Evolutionary conservation across 2,888 invertebrate genomes (phyloP).

Genomic region (Candidula unifasciata): DNA sequence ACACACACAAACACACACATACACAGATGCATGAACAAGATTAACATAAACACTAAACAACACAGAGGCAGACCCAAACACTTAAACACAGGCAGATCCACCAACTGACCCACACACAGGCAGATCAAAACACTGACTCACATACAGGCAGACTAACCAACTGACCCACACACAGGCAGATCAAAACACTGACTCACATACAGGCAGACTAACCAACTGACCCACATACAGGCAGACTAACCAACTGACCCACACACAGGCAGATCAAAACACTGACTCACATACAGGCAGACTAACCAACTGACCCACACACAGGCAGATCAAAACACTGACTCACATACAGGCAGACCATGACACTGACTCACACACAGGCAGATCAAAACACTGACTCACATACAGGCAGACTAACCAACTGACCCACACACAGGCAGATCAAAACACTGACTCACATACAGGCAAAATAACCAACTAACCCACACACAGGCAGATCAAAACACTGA

Average conservation of each 20-base stretch:
- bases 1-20: no score
- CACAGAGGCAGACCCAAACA: background rate
- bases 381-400: background rate
- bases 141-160: background rate
- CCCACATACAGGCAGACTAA: no score
- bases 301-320: background rate
- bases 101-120: background rate
- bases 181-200: background rate
- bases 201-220: background rate
- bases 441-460: background rate
- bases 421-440: background rate
- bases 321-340: background rate
- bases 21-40: background rate
- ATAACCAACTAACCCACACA: background rate
- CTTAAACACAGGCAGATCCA: background rate
- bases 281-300: background rate
- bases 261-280: background rate
- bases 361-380: background rate
- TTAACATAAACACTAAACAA: background rate
- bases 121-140: background rate
- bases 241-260: no score
- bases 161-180: background rate
- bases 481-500: background rate
- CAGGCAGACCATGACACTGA: background rate
- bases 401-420: no score